Evolutionary conservation across 2,113 vertebrate genomes (phyloP), one percentile per base, ranked within the genome.

Genomic region (Pelobates fuscus): DNA sequence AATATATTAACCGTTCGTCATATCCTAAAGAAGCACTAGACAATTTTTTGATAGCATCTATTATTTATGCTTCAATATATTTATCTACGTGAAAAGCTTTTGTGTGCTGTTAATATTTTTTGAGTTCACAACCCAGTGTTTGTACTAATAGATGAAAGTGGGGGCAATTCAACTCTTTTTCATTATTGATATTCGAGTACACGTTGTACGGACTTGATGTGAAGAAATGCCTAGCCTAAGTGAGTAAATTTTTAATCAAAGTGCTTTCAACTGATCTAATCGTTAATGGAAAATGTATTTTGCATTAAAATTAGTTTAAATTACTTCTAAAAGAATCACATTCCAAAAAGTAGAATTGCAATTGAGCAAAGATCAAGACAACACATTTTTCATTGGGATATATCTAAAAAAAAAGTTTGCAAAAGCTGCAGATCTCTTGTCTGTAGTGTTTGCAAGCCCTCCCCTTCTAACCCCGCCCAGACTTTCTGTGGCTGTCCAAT

Each of bases 1-100:
- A 55, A 2, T 23, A 23, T 17, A 52, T 11, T 52, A 52, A 52
- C 18, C 8, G 11, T 20, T 7, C 20, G 21, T 17, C 5, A 55
- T 55, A 21, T 55, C 21, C 21, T 18, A 11, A 21, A 55, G 2
- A 21, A 4, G 7, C 52, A 21, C 17, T 23, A 17, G 5, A 55
- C 52, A 55, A 49, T 2, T 23, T 21, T 55, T 55, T 55, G 20
- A 55, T 55, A 23, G 12, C 52, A 23, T 55, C n/a, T 55, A 55
- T 55, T 55, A 55, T 55, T 55, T 21, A 55, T 55, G 52, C 52
- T 55, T 17, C 12, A 5, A 52, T 52, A 55, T 20, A 55, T 55
- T 55, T n/a, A 23, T 55, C 21, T 55, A 21, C 21, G 52, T 55
- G 17, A 1, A 23, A 55, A 55, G 52, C n/a, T 0, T 55, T 55